Base-by-base conservation (phyloP, 2,888 invertebrate species). In the Phengaris alcon region DNA sequence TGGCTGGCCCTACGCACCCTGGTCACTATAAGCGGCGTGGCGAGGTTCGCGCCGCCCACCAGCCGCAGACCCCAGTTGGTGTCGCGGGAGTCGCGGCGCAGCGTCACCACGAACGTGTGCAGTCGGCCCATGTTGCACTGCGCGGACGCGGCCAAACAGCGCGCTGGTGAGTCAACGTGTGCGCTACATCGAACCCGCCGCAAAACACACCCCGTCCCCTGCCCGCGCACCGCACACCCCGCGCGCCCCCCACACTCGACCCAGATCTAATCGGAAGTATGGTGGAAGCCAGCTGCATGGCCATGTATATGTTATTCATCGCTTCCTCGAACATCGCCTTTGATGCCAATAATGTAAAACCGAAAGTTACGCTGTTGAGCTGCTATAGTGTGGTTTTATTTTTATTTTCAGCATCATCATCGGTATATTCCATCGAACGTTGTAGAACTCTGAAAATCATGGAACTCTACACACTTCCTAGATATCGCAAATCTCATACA, bases 41-140 rank as follows among this genome's bases (percentile, higher is more conserved):
- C 96, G 84, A 97, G 95, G 94, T 98, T 97, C 80, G 96, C 95
- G 82, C 97, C 97, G 82, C 98, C 98, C 80, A 97, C 97, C 82
- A 98, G 94, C 83, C 97, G 95, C 83, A 98, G 96, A 77, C 98
- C 98, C 97, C 97, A 98, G 84, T 96, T 96, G 84, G 95, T 95
- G 81, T 94, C 94, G 81, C 94, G 94, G 84, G 95, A 94, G 83
- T 96, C 95, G 81, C 97, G 95, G 83, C 94, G 95, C 84, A 97
- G 94, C 81, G 95, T 95, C 84, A 97, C 95, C 84, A 96, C 95
- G 87, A 97, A 94, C 86, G 96, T 96, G 87, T 97, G 96, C 88
- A 95, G 94, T 88, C 95, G 96, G 90, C 95, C 95, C 95, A 95
- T 95, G 84, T 85, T 87, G 83, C 87, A 85, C 87, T 87, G 83